Conservation (phyloP, 1,140 invertebrate genomes). For the Drosophila ironensis region DNA sequence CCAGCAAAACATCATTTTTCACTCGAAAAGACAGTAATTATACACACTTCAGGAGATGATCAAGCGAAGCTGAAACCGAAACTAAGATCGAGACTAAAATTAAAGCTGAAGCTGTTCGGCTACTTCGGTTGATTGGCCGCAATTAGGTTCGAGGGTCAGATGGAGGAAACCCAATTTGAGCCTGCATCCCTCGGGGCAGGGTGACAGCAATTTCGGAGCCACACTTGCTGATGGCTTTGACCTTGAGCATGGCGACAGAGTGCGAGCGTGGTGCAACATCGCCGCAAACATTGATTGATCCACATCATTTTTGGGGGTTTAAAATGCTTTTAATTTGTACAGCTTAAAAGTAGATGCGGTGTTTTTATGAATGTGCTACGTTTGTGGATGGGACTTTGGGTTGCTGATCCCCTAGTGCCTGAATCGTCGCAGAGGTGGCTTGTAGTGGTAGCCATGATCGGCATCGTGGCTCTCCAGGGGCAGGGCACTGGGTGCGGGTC, state of each 20-base stretch:
- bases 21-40: conserved; percentile 58
- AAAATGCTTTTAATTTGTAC: conserved; percentile 48
- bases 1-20: conserved; percentile 62
- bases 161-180: conserved; percentile 10
- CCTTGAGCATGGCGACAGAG: conserved; percentile 38
- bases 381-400: background rate
- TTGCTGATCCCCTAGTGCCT: conserved; percentile 31
- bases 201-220: conserved; percentile 35
- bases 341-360: conserved; percentile 54
- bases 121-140: conserved; percentile 51
- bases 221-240: conserved; percentile 43
- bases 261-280: conserved; percentile 34
- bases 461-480: conserved; percentile 14
- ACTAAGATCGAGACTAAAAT: conserved; percentile 21
- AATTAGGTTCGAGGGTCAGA: conserved; percentile 53
- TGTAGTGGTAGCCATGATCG: conserved; percentile 53
- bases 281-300: background rate
- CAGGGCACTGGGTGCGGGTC: conserved; percentile 19
- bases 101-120: conserved; percentile 29
- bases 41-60: conserved; percentile 62
- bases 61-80: conserved; percentile 15
- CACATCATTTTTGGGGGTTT: conserved; percentile 5
- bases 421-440: conserved; percentile 52
- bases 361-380: conserved; percentile 8
- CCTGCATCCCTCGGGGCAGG: conserved; percentile 28